Evolutionary conservation across 1,140 invertebrate genomes (phyloP), one percentile per base, ranked within the genome.

Genomic region (Nilaparvata lugens): DNA sequence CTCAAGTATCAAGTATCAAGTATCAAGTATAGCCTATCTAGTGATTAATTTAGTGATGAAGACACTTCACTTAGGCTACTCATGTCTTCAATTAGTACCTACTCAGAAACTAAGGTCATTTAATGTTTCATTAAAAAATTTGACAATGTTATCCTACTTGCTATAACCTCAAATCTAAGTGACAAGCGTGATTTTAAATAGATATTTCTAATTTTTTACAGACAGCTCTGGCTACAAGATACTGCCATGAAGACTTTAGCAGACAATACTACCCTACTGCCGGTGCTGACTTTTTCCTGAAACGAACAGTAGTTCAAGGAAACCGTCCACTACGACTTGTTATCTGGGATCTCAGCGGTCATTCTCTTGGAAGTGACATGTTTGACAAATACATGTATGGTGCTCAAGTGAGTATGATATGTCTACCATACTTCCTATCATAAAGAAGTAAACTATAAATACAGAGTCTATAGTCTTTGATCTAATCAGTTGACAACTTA

Each of bases 301-400:
- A 87, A 68, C 78, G 84, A 68, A 74, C 87, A 56, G 76, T 81
- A 58, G 71, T 93, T 63, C 84, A 86, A 62, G 80, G 79, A 64
- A 81, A 78, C 65, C 82, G 81, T 66, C 80, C 85, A 69, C 81
- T 87, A 18, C 83, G 83, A 48, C 71, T 93, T 23, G 83, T 91
- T 71, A 76, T 95, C 16, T 93, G 89, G 81, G 92, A 95, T 71
- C 81, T 94, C 54, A 88, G 89, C 24, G 91, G 91, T 7, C 79
- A 85, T 40, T 82, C 88, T 23, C 70, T 91, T 16, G 77, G 78
- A 52, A 86, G 86, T 11, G 74, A 79, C 48, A 91, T 95, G 88
- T 72, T 93, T n/a, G 81, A 84, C 56, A 93, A 92, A 73, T 93
- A 93, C 70, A 72, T 93, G 23, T 90, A 83, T 72, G 84, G 82